A percentile compares a stretch with the other conserved stretches of the same genome.
These are phyloP conservation scores for Perithous albicinctus DNA, from an alignment of 2,888 invertebrate species.

Conservation along the genomic window DNA sequence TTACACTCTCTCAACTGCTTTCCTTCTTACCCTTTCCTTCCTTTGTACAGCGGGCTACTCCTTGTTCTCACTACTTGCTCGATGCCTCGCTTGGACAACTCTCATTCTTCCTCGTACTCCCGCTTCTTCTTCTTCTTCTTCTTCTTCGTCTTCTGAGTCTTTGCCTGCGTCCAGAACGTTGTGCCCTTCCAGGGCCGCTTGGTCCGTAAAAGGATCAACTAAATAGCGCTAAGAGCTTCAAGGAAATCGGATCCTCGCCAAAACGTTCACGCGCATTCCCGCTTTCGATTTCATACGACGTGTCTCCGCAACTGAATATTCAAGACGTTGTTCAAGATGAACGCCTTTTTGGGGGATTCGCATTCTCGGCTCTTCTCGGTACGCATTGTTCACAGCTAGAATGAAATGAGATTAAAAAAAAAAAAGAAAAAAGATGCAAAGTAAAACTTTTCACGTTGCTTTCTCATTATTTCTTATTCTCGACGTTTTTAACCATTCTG, in stretches of 20 bases:
- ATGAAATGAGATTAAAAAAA: no score
- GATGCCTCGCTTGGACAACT: constrained; percentile 54
- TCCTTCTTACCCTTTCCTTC: constrained; percentile 67
- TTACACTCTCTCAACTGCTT: constrained; percentile 58
- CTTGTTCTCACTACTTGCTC: constrained; percentile 67
- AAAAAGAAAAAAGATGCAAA: no score
- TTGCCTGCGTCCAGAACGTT: constrained; percentile 19
- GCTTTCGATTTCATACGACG: constrained; percentile 44
- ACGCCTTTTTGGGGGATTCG: background rate
- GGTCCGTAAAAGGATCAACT: constrained; percentile 81
- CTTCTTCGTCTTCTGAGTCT: constrained; percentile 26
- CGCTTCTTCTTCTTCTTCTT: constrained; percentile 35
- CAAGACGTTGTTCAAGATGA: background rate
- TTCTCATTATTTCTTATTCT: no score
- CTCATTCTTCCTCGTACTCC: constrained; percentile 68
- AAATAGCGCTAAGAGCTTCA: constrained; percentile 80
- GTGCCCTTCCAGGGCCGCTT: constrained; percentile 71
- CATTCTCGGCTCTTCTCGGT: constrained; percentile 6
- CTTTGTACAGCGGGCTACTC: constrained; percentile 62
- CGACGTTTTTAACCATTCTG: no score
- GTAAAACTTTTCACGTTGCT: no score
- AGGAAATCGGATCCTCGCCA: constrained; percentile 79
- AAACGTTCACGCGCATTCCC: constrained; percentile 55
- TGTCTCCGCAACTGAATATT: constrained; percentile 3
- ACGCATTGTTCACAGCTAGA: background rate